Base-by-base conservation (phyloP, 2,797 vertebrate genomes). In the Enteromius anoplus region DNA sequence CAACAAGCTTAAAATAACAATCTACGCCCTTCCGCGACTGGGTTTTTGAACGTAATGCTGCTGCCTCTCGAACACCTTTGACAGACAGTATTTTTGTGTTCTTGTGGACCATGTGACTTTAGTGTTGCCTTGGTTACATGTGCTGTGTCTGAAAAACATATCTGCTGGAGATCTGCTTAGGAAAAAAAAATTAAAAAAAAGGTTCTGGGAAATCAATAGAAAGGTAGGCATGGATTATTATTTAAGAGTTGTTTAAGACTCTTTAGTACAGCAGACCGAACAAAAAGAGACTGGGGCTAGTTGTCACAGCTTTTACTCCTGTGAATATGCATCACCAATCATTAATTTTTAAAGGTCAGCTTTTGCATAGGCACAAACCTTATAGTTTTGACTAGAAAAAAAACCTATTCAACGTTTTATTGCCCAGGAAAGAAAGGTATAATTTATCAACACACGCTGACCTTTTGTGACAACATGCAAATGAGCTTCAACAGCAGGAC, bases 81-180 rank as follows among this genome's bases (percentile, higher is more conserved):
- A 83, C 73, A 77, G 73, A 51, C 81, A 83, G 81, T 83, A 77
- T 83, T 77, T 82, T 77, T 47, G 77, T 75, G 47, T 86, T 53
- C 19, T 29, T 68, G 68, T 81, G 62, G 34, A 70, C 68, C 53
- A 78, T 76, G 81, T 86, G 78, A 71, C 55, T 70, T 10, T 17
- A 65, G 62, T 34, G 78, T 88, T 86, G 78, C 80, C 85, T 70
- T 83, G 85, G 87, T 80, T 73, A 88, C 83, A 17, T 40, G 49
- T 4, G 11, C 60, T 79, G 64, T 76, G 72, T 55, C 64, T 83
- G 64, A 60, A 83, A 83, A 77, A 83, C 64, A 76, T 65, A 76
- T 75, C 81, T 55, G 34, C 62, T 82, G 68, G 71, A 85, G 83
- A 84, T 85, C 68, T 81, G 72, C 58, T 86, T 82, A 78, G 79